These are phyloP conservation scores for Morone saxatilis DNA, from an alignment of 2,113 vertebrate species.

Conservation along the genomic window DNA sequence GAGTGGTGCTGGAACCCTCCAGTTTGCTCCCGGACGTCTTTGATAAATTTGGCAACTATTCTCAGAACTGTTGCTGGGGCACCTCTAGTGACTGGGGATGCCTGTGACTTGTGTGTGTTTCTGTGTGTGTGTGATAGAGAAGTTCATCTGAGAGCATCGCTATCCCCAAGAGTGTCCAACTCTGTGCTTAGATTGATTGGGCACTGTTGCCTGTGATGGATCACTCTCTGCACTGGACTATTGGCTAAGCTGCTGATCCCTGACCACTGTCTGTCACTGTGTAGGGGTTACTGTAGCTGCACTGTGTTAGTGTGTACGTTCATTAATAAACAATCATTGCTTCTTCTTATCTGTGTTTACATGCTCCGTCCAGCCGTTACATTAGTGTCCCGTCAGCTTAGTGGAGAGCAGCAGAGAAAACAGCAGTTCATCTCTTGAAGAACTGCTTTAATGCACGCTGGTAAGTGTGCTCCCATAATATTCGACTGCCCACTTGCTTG, in stretches of 20 bases:
- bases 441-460: slow-evolving; percentile 30
- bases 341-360: slow-evolving; percentile 41
- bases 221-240: slow-evolving; percentile 45
- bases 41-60: slow-evolving; percentile 63
- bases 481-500: neutral
- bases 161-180: slow-evolving; percentile 37
- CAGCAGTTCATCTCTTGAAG: neutral
- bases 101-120: slow-evolving; percentile 12
- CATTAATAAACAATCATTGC: slow-evolving; percentile 47
- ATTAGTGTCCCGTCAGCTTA: slow-evolving; percentile 31
- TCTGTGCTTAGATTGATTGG: slow-evolving; percentile 66
- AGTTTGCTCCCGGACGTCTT: slow-evolving; percentile 39
- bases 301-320: neutral
- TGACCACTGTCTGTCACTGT: slow-evolving; percentile 52
- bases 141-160: slow-evolving; percentile 29
- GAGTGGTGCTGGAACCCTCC: slow-evolving; percentile 37
- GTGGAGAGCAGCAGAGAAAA: slow-evolving; percentile 10
- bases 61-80: slow-evolving; percentile 39
- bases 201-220: slow-evolving; percentile 62
- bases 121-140: slow-evolving; percentile 39
- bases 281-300: slow-evolving; percentile 30
- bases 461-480: slow-evolving; percentile 14
- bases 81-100: slow-evolving; percentile 49
- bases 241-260: slow-evolving; percentile 52
- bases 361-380: slow-evolving; percentile 27